Evolutionary conservation across 2,888 invertebrate species (phyloP).

Genomic region (Lochmaea crataegi): DNA sequence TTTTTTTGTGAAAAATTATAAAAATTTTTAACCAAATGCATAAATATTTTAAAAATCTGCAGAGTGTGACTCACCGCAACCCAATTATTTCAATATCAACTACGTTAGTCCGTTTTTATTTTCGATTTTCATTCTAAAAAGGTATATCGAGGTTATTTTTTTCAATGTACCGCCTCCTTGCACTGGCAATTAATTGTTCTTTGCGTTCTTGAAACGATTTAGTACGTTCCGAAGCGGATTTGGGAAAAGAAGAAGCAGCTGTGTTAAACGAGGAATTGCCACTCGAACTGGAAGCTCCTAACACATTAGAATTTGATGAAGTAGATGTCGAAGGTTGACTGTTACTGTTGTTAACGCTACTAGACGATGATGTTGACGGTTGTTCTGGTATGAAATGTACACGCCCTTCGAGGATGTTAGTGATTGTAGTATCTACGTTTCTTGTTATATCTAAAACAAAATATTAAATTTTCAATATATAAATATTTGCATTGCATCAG

Average conservation of each 20-base stretch:
- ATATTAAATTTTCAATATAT: slow-evolving; percentile 5
- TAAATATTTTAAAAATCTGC: neutral
- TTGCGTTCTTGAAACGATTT: slow-evolving; percentile 84
- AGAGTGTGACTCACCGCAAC: neutral
- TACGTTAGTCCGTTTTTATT: neutral
- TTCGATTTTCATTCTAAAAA: slow-evolving; percentile 40
- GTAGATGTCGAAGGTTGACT: slow-evolving; percentile 39
- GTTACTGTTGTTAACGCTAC: slow-evolving; percentile 11
- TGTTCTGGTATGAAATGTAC: slow-evolving; percentile 72
- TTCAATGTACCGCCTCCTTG: slow-evolving; percentile 80
- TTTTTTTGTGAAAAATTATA: neutral
- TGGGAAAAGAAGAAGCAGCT: slow-evolving; percentile 67
- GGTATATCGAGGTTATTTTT: slow-evolving; percentile 73
- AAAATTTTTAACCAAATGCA: neutral
- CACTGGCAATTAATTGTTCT: slow-evolving; percentile 80
- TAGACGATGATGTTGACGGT: slow-evolving; percentile 18
- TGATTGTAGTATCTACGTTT: slow-evolving; percentile 83
- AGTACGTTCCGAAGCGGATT: slow-evolving; percentile 73
- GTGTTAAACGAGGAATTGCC: slow-evolving; percentile 53
- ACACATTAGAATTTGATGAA: slow-evolving; percentile 16
- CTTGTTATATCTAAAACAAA: slow-evolving; percentile 73
- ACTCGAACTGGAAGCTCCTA: slow-evolving; percentile 52
- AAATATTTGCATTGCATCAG: too few species aligned
- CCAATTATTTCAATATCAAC: slow-evolving; percentile 1
- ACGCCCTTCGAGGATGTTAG: slow-evolving; percentile 83